Evolutionary conservation across 1,140 invertebrate genomes (phyloP), one percentile per base, ranked within the genome.

Genomic region (Tetranychus urticae): DNA sequence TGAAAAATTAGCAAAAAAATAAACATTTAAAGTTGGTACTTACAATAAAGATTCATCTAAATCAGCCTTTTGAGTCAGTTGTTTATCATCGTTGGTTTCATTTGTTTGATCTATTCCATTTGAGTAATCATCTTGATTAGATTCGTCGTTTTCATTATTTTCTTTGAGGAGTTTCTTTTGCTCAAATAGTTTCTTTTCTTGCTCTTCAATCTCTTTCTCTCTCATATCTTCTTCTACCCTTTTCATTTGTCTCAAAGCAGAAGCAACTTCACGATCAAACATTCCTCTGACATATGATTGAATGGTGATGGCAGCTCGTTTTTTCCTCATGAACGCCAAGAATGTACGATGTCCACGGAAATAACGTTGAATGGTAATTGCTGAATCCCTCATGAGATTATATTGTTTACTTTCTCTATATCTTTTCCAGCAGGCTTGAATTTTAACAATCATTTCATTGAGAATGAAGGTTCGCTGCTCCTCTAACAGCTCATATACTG

Each of bases 401-500:
- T 81, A 92, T 64, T 83, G 82, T 81, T 80, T 82, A 45, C 80
- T 76, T 56, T 75, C 72, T 2, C 74, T 66, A 69, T 78, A 83
- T 13, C 78, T 76, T 64, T 79, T 75, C 79, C 81, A 88, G 37
- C 74, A 78, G 68, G 82, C 85, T 70, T 94, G 89, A 68, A 93
- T 84, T 13, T 80, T 72, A 10, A 86, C 73, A 0, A 88, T 85
- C 64, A 81, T 84, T 1, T 74, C 72, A 47, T 77, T 78, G 31
- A 88, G 72, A 37, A 88, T 75, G 48, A 78, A 74, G 62, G 81
- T 82, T 61, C 86, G 73, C 5, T 74, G 75, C 62, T 90, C 86
- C 71, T 94, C 90, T 0, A 96, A 73, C 0, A 86, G 85, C 68
- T 90, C 85, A 71, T 91, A 85, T 31, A 88, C 84, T 58, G 80